Conservation (phyloP, 2,113 vertebrate species). For the Prionailurus bengalensis region DNA sequence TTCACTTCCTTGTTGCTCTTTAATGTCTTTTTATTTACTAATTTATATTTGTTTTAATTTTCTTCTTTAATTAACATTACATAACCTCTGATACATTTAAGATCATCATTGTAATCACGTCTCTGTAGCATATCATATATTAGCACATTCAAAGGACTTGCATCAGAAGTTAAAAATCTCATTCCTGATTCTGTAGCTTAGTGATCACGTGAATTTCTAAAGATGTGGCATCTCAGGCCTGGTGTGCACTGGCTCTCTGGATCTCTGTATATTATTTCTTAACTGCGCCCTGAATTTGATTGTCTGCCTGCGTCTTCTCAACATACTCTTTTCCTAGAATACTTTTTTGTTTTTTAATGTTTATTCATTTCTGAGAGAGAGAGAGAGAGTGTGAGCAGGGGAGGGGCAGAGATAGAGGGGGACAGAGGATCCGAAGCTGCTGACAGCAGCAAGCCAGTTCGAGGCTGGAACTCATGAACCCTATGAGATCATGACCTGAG, state of each 20-base stretch:
- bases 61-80: background rate
- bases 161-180: background rate
- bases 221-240: background rate
- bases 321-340: background rate
- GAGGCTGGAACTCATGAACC: too few relatives aligned
- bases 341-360: too few relatives aligned
- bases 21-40: background rate
- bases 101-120: background rate
- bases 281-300: background rate
- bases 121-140: background rate
- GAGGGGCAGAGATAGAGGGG: too few relatives aligned
- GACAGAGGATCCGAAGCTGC: too few relatives aligned
- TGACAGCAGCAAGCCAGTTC: too few relatives aligned
- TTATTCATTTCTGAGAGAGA: too few relatives aligned
- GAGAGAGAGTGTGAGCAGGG: too few relatives aligned
- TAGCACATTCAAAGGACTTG: background rate
- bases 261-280: background rate
- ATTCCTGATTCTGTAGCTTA: background rate
- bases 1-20: background rate
- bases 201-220: background rate
- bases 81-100: background rate
- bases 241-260: background rate
- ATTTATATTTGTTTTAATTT: background rate
- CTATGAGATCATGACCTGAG: too few relatives aligned
- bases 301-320: background rate